A percentile compares a stretch with the other conserved stretches of the same genome.
These are phyloP conservation scores for Dicaeum eximium DNA, from an alignment of 2,113 vertebrate genomes.

Conservation along the genomic window DNA sequence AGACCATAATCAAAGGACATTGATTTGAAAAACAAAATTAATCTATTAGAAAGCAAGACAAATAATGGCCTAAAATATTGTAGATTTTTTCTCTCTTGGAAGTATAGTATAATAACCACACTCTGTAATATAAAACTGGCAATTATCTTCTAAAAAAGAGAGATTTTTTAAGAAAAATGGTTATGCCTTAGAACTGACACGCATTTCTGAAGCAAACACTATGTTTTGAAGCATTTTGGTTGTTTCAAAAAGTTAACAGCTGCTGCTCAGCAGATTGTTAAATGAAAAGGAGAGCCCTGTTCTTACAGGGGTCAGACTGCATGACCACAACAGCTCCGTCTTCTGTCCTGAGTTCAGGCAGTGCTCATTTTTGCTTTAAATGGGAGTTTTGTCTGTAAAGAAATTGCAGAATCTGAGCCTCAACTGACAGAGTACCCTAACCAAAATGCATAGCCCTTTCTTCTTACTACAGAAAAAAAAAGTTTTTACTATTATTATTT, in stretches of 20 bases:
- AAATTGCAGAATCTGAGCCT: neutral
- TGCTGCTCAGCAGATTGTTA: conserved; percentile 55
- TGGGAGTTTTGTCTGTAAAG: neutral
- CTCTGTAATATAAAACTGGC: neutral
- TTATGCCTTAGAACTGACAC: neutral
- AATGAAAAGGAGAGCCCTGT: conserved; percentile 18
- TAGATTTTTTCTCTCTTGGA: neutral
- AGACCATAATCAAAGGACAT: conserved; percentile 29
- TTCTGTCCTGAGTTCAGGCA: neutral
- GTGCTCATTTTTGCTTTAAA: neutral
- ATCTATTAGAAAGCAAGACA: conserved; percentile 48
- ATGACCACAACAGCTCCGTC: neutral
- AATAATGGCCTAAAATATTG: conserved; percentile 33
- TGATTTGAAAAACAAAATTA: conserved; percentile 63
- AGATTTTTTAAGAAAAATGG: conserved; percentile 4
- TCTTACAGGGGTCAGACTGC: neutral
- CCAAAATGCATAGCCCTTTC: neutral
- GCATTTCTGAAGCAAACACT: neutral
- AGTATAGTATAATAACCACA: neutral
- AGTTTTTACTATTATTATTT: neutral
- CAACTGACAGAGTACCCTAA: neutral
- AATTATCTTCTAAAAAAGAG: conserved; percentile 13
- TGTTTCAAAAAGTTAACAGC: conserved; percentile 57
- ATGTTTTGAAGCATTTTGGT: conserved; percentile 2
- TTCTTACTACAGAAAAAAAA: neutral